Base-by-base conservation (phyloP, 92 coral and sea anemone species). In the Ricordea florida region DNA sequence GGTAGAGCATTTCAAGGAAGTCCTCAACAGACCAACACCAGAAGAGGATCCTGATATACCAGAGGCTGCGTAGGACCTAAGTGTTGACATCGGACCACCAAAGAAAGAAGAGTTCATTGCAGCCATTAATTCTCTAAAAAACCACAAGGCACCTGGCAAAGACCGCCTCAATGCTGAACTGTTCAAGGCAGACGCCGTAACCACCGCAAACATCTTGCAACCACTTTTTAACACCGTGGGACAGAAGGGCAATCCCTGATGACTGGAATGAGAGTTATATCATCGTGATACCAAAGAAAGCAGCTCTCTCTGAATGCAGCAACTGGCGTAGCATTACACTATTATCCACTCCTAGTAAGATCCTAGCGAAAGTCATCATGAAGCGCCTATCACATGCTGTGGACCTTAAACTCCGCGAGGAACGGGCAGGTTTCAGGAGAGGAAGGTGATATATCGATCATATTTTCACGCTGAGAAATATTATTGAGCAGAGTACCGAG, bases 351-450 rank as follows among this genome's bases (percentile, higher is more conserved):
- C 60, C 60, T 4, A 52, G 35, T 5, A 52, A 52, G 60, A 52
- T 52, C 35, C 14, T 27, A 52, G 60, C 35, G 17, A 27, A 52
- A 11, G 36, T 52, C 60, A 26, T 52, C 21, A 52, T 52, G 29
- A 48, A 48, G 28, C 55, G 29, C 55, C 55, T 51, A 25, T 25
- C 21, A 51, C 26, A 29, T 28, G 23, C 62, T 56, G 42, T 56
- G 62, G 42, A 31, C 42, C 1, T 30, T 28, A 31, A 31, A 28
- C 73, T 76, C 10, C 38, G 73, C 10, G 55, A 49, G 43, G 73
- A 62, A 49, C 81, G 63, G 33, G 82, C 73, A 47, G 74, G 73
- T 24, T 62, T 76, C 58, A 26, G 78, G 23, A 34, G 18, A 23
- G 63, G 76, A 33, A 21, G 31, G 15, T 50, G 64, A 3, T 46